phyloP scores from a whole-genome alignment of 2,113 vertebrate species.

The Oophaga pumilio region DNA sequence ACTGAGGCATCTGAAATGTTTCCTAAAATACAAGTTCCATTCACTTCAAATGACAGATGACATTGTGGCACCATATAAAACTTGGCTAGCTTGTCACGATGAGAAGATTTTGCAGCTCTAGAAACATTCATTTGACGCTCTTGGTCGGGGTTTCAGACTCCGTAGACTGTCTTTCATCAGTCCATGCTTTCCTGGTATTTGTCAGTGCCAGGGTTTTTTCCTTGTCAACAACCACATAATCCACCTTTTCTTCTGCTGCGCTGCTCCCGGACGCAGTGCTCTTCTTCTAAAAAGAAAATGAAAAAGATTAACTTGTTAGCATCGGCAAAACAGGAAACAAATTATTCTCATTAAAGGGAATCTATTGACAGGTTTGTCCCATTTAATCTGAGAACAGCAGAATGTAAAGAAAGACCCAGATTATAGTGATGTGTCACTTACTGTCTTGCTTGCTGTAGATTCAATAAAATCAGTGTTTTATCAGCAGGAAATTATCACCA shows the following conservation, averaged over 20 bases:
- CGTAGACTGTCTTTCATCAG: conserved; percentile 90
- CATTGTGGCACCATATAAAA: conserved; percentile 48
- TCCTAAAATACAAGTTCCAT: conserved; percentile 55
- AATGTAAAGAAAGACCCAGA: too few relatives aligned
- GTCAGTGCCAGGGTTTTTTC: conserved; percentile 94
- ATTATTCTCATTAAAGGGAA: too few relatives aligned
- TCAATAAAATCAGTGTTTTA: too few relatives aligned
- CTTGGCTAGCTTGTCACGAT: conserved; percentile 20
- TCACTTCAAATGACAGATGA: background rate
- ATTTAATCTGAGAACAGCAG: too few relatives aligned
- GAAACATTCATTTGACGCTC: conserved; percentile 81
- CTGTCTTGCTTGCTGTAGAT: too few relatives aligned
- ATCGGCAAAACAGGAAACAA: background rate
- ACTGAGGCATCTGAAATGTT: conserved; percentile 57
- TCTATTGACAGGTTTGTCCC: too few relatives aligned
- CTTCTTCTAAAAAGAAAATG: conserved; percentile 79
- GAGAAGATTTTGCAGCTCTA: background rate
- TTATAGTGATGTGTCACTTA: too few relatives aligned
- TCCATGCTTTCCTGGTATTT: conserved; percentile 95
- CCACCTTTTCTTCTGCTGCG: conserved; percentile 92
- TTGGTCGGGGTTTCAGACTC: conserved; percentile 89
- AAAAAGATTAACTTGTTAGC: background rate
- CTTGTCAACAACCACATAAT: conserved; percentile 97
- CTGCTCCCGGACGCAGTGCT: conserved; percentile 86
- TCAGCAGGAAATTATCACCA: too few relatives aligned